A percentile compares a stretch with the other conserved stretches of the same genome.
Conservation (phyloP, 2,113 vertebrate species). For the Thymallus thymallus region DNA sequence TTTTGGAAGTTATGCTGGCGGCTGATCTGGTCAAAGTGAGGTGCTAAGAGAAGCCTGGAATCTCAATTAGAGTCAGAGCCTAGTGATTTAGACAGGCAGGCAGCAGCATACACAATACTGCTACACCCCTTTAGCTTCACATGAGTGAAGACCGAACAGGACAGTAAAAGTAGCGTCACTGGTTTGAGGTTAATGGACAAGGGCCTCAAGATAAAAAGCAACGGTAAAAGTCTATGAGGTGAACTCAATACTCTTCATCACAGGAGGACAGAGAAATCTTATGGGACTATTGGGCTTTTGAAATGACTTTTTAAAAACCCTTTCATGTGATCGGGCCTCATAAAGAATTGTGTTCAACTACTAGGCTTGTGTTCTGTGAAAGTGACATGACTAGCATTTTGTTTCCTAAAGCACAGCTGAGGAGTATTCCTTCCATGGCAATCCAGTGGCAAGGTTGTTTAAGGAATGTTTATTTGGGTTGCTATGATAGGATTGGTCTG, state of each 20-base stretch:
- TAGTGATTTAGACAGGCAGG: slow-evolving; percentile 26
- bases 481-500: slow-evolving; percentile 63
- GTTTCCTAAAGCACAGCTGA: slow-evolving; percentile 23
- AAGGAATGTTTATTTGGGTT: slow-evolving; percentile 71
- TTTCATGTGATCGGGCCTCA: neutral
- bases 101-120: neutral
- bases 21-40: slow-evolving; percentile 30
- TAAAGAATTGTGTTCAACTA: neutral
- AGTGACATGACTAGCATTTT: slow-evolving; percentile 26
- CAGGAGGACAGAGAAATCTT: neutral
- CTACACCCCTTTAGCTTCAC: slow-evolving; percentile 10
- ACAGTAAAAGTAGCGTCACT: slow-evolving; percentile 17
- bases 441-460: slow-evolving; percentile 22
- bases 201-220: slow-evolving; percentile 8
- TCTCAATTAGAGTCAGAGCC: slow-evolving; percentile 47
- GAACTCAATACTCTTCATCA: slow-evolving; percentile 5
- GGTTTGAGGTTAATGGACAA: slow-evolving; percentile 33
- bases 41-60: slow-evolving; percentile 35
- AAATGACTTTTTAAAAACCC: neutral
- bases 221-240: slow-evolving; percentile 2
- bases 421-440: slow-evolving; percentile 37
- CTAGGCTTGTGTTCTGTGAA: slow-evolving; percentile 10
- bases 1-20: slow-evolving; percentile 26
- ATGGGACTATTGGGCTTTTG: neutral
- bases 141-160: slow-evolving; percentile 34